These are phyloP conservation scores for Syngnathoides biaculeatus DNA, from an alignment of 2,113 vertebrate species.

Conservation along the genomic window DNA sequence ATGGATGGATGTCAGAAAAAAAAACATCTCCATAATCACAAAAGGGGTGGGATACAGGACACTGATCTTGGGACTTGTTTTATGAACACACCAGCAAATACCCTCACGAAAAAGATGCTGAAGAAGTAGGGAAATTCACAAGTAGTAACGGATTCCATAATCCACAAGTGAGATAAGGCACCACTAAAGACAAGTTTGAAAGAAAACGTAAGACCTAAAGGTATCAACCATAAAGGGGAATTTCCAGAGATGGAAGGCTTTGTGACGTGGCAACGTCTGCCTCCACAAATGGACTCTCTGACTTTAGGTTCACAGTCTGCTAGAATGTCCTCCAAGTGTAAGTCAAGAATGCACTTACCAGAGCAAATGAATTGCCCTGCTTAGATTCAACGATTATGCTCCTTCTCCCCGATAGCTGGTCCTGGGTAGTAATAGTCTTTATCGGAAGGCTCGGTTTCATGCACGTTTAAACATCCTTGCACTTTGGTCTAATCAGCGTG, in stretches of 20 bases:
- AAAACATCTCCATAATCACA: neutral
- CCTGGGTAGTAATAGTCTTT: conserved; percentile 68
- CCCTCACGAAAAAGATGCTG: conserved; percentile 20
- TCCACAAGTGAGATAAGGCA: conserved; percentile 52
- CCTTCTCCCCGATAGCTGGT: conserved; percentile 71
- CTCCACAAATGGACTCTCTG: conserved; percentile 90
- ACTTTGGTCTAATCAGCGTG: conserved; percentile 67
- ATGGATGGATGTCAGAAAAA: no score
- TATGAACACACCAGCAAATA: conserved; percentile 81
- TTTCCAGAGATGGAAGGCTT: conserved; percentile 65
- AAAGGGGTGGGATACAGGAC: neutral
- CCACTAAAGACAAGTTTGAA: conserved; percentile 31
- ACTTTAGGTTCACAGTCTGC: conserved; percentile 76
- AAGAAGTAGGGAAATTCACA: conserved; percentile 42
- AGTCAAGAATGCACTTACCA: conserved; percentile 96
- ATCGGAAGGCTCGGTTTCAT: conserved; percentile 61
- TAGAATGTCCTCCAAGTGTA: conserved; percentile 69
- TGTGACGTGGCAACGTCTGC: conserved; percentile 76
- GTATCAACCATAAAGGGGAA: conserved; percentile 58
- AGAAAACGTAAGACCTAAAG: conserved; percentile 57
- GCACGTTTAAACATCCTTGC: conserved; percentile 66
- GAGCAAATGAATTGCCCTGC: conserved; percentile 89
- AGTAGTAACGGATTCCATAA: conserved; percentile 35
- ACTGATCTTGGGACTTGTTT: conserved; percentile 45
- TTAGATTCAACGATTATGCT: conserved; percentile 83